Conservation (phyloP, 2,113 vertebrate genomes). For the Amia ocellicauda region DNA sequence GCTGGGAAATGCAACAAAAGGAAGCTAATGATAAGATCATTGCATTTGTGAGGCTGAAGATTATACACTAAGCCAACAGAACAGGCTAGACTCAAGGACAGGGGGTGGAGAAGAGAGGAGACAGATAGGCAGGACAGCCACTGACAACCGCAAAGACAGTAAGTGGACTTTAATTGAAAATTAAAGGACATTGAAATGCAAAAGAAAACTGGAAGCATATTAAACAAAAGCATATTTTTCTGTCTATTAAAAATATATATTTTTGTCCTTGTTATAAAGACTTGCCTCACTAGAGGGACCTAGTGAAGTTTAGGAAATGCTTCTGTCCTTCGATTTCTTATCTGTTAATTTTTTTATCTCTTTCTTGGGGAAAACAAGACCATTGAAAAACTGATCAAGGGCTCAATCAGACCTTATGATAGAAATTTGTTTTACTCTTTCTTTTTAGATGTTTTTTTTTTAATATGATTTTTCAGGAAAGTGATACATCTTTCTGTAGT, state of each 20-base stretch:
- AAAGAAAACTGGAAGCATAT: too few relatives aligned
- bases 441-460: too few relatives aligned
- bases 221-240: not conserved
- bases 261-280: constrained; percentile 29
- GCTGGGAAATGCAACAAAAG: constrained; percentile 29
- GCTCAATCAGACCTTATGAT: too few relatives aligned
- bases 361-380: too few relatives aligned
- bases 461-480: too few relatives aligned
- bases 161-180: not conserved
- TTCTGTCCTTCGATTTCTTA: constrained; percentile 4
- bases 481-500: too few relatives aligned
- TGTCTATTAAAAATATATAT: constrained; percentile 15
- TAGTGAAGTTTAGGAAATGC: constrained; percentile 19
- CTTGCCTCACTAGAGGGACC: constrained; percentile 31
- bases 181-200: too few relatives aligned
- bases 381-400: too few relatives aligned
- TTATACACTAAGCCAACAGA: constrained; percentile 28
- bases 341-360: too few relatives aligned
- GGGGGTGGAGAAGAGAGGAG: constrained; percentile 7
- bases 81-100: constrained; percentile 5
- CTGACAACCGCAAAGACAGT: not conserved
- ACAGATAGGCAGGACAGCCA: constrained; percentile 16
- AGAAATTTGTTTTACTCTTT: too few relatives aligned
- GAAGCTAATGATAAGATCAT: constrained; percentile 38
- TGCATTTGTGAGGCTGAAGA: constrained; percentile 25